Percentiles rank a stretch among this genome's conserved stretches.
Evolutionary conservation across 2,888 invertebrate species (phyloP).

Genomic region (Epirrita christyi): DNA sequence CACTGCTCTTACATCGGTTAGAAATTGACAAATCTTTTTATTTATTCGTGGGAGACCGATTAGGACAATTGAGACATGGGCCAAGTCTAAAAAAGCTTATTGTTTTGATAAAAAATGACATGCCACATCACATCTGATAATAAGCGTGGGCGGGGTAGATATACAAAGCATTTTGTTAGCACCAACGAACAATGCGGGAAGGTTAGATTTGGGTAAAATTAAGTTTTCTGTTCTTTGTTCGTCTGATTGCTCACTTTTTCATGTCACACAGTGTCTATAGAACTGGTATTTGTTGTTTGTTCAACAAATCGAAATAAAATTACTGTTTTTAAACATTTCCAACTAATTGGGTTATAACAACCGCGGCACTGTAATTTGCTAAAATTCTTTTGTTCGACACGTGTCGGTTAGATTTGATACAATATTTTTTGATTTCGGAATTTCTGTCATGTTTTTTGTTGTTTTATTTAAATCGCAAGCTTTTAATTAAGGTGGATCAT

Average conservation of each 20-base stretch:
- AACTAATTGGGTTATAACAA: slow-evolving; percentile 44
- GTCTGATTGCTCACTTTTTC: slow-evolving; percentile 60
- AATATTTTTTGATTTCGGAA: slow-evolving; percentile 1
- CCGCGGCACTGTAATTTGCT: slow-evolving; percentile 43
- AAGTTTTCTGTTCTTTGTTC: slow-evolving; percentile 76
- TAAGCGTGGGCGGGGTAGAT: slow-evolving; percentile 75
- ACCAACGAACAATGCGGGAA: slow-evolving; percentile 74
- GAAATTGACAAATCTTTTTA: slow-evolving; percentile 63
- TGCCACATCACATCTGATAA: slow-evolving; percentile 81
- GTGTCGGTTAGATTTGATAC: slow-evolving; percentile 1
- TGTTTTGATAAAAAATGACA: slow-evolving; percentile 85
- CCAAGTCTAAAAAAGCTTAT: slow-evolving; percentile 66
- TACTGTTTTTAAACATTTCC: slow-evolving; percentile 48
- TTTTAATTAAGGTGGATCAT: no score
- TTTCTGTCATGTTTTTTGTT: no score
- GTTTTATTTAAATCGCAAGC: no score
- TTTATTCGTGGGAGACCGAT: slow-evolving; percentile 57
- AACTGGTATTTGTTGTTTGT: slow-evolving; percentile 60
- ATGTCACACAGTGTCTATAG: slow-evolving; percentile 52
- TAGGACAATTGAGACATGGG: slow-evolving; percentile 47
- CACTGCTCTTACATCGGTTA: no score
- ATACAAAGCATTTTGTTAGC: slow-evolving; percentile 82
- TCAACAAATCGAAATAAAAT: slow-evolving; percentile 62
- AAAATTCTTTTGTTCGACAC: slow-evolving; percentile 34
- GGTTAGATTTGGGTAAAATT: slow-evolving; percentile 82